phyloP scores from a whole-genome alignment of 2,888 invertebrate genomes.

The Luffia ferchaultella region DNA sequence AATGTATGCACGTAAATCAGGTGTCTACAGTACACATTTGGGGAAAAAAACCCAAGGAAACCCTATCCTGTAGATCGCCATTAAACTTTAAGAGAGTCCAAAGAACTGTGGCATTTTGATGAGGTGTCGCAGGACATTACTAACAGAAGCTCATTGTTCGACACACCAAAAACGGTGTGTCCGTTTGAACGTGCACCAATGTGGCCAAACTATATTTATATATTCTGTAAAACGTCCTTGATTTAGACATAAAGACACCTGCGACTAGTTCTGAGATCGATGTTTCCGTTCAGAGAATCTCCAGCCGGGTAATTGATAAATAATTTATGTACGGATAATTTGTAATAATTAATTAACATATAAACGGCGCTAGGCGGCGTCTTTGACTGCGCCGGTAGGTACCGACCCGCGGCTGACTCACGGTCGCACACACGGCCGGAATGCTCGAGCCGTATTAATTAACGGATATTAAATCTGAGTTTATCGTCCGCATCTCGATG shows the following conservation, averaged over 20 bases:
- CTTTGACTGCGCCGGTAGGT: conserved; percentile 54
- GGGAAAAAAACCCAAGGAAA: no score
- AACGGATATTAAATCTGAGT: conserved; percentile 63
- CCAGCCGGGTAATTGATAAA: conserved; percentile 30
- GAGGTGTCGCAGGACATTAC: background rate
- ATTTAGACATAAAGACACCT: background rate
- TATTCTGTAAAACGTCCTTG: background rate
- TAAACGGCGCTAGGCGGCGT: conserved; percentile 54
- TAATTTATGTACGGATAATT: conserved; percentile 50
- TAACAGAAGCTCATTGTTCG: background rate
- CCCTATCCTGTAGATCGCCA: no score
- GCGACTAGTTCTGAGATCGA: background rate
- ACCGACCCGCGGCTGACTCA: conserved; percentile 54
- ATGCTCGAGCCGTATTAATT: conserved; percentile 61
- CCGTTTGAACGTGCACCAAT: background rate
- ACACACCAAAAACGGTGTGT: background rate
- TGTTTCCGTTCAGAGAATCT: background rate
- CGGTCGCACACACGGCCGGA: conserved; percentile 51
- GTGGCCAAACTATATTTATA: background rate
- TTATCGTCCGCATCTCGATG: conserved; percentile 59
- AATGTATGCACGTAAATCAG: no score
- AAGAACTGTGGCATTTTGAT: background rate
- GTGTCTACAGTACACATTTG: no score
- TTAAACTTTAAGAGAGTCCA: no score
- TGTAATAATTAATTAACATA: conserved; percentile 62